Evolutionary conservation across 1,140 invertebrate genomes (phyloP).

Genomic region (Antheraea mylitta): DNA sequence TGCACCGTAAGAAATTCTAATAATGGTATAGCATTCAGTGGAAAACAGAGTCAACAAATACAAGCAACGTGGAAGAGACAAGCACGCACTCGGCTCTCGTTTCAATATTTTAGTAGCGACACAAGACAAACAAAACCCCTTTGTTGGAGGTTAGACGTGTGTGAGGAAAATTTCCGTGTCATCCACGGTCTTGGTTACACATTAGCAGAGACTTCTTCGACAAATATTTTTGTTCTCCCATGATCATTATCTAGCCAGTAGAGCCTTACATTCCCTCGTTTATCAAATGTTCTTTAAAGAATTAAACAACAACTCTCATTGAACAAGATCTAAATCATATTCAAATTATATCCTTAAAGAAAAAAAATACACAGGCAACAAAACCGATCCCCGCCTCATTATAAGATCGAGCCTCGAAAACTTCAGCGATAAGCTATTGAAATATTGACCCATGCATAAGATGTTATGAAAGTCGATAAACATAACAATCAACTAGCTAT

Average conservation of each 20-base stretch:
- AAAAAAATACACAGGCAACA: background rate
- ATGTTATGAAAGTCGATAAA: conserved; percentile 12
- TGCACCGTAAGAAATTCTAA: background rate
- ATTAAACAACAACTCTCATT: background rate
- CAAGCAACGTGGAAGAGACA: conserved; percentile 45
- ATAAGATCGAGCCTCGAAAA: background rate
- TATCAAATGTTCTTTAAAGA: too few relatives aligned
- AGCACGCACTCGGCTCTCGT: conserved; percentile 62
- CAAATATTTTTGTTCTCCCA: conserved; percentile 74
- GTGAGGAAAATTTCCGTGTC: conserved; percentile 76
- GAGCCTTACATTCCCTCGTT: background rate
- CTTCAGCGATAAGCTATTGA: conserved; percentile 3
- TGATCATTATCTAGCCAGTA: conserved; percentile 50
- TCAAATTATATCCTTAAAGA: background rate
- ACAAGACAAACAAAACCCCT: conserved; percentile 70
- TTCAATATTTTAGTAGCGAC: conserved; percentile 77
- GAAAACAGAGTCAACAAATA: conserved; percentile 22
- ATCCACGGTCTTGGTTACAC: conserved; percentile 65
- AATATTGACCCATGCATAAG: background rate
- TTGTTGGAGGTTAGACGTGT: conserved; percentile 71
- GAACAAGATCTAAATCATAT: background rate
- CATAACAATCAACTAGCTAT: conserved; percentile 29
- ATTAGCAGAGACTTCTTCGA: conserved; percentile 62
- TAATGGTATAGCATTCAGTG: conserved; percentile 29
- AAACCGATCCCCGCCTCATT: background rate